A percentile compares a stretch with the other conserved stretches of the same genome.
Conservation (phyloP, 2,113 vertebrate species). For the Rostratula benghalensis region DNA sequence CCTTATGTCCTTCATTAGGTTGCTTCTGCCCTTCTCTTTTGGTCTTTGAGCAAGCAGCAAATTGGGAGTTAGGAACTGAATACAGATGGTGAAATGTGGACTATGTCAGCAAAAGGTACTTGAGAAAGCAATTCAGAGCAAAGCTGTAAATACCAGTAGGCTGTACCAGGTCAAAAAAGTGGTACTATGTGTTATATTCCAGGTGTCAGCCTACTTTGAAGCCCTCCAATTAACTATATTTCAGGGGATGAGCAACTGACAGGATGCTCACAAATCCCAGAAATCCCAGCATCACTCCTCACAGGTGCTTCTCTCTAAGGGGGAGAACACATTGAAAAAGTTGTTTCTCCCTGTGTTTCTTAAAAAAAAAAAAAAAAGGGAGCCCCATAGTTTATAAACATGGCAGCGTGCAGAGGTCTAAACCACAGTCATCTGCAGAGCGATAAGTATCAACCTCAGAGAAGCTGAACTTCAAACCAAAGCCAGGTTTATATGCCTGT, state of each 20-base stretch:
- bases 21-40: neutral
- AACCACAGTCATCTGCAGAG: neutral
- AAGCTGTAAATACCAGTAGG: neutral
- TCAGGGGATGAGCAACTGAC: neutral
- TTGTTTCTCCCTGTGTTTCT: neutral
- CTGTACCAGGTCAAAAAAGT: neutral
- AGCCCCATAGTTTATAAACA: neutral
- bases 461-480: constrained; percentile 32
- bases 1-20: neutral
- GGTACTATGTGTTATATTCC: neutral
- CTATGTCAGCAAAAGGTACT: neutral
- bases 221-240: neutral
- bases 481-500: constrained; percentile 25
- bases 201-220: neutral
- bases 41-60: neutral
- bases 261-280: neutral
- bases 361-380: neutral
- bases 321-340: neutral
- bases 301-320: neutral
- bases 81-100: neutral
- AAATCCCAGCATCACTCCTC: neutral
- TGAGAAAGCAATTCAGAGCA: neutral
- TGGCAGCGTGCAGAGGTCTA: neutral
- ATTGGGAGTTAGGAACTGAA: neutral
- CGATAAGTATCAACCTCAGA: neutral